phyloP scores from a whole-genome alignment of 2,888 invertebrate species.

The Cephus spinipes region DNA sequence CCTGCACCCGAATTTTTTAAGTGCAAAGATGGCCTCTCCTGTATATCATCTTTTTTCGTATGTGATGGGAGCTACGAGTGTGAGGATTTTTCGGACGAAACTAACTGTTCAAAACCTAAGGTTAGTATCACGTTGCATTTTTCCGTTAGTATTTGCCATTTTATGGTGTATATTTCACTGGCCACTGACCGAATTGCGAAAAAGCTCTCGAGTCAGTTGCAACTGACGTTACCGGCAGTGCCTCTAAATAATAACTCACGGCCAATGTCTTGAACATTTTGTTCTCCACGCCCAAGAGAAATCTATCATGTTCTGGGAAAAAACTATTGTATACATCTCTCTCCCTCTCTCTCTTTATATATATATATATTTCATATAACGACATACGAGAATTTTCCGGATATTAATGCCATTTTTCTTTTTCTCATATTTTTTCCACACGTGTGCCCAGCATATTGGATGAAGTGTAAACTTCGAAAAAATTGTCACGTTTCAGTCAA shows the following conservation, averaged over 20 bases:
- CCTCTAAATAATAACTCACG: background rate
- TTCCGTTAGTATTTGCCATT: background rate
- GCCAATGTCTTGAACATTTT: background rate
- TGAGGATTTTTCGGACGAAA: conserved; percentile 71
- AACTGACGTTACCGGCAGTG: background rate
- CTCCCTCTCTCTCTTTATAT: background rate
- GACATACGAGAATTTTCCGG: background rate
- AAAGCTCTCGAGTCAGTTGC: background rate
- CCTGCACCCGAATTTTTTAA: conserved; percentile 58
- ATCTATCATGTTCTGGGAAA: conserved; percentile 8
- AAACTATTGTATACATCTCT: conserved; percentile 2
- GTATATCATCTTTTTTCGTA: conserved; percentile 67
- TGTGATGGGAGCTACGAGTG: conserved; percentile 74
- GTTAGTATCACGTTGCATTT: conserved; percentile 19
- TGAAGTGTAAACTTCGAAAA: background rate
- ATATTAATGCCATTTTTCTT: background rate
- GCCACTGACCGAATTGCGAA: background rate
- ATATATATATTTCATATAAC: background rate
- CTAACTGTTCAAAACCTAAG: conserved; percentile 59
- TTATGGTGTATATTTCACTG: background rate
- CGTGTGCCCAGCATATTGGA: background rate
- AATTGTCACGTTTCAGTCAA: background rate
- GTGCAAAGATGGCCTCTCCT: conserved; percentile 68
- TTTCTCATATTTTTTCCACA: background rate
- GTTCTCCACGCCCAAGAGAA: conserved; percentile 1